Evolutionary conservation across 2,797 vertebrate species (phyloP), one percentile per base, ranked within the genome.

Genomic region (Siniperca obscura): DNA sequence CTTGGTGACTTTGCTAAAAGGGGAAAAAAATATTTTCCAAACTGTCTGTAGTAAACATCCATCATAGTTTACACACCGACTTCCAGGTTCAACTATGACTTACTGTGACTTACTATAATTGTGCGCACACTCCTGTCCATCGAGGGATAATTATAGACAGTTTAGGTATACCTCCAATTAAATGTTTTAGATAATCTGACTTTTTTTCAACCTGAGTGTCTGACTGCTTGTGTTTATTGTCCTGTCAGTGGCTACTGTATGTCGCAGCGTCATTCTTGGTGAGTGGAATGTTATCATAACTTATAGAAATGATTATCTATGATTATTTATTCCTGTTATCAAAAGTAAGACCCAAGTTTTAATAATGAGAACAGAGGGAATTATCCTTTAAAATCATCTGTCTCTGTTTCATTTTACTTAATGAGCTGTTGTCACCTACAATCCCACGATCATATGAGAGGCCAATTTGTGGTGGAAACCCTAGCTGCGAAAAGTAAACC

Each of bases 391-490:
- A 52, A 27, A 44, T 59, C 21, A 34, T 40, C 36, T 1, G 62
- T 76, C 46, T 66, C 16, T 5, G 34, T 80, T 85, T 80, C 52
- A 70, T 80, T 82, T 82, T 59, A 22, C 69, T 76, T 88, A 87
- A 90, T 86, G 82, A 91, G 72, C 66, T 70, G 71, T 60, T 87
- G 79, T 88, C 70, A 85, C 48, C 62, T 76, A 59, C 74, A 75
- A 80, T 82, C 76, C 79, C 57, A 19, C 55, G 55, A 81, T 89
- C 73, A 85, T 22, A 67, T 9, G 64, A 73, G 82, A 40, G 70
- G 76, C 81, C 84, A 85, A 86, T 89, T 89, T 91, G 80, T 80
- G 80, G 44, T 72, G 76, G 52, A 64, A 74, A 44, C 12, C 64
- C 16, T 70, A 0, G 22, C 83, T 61, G 62, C 14, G 7, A 70